Evolutionary conservation across 2,888 invertebrate genomes (phyloP).

Genomic region (Barypeithes pellucidus): DNA sequence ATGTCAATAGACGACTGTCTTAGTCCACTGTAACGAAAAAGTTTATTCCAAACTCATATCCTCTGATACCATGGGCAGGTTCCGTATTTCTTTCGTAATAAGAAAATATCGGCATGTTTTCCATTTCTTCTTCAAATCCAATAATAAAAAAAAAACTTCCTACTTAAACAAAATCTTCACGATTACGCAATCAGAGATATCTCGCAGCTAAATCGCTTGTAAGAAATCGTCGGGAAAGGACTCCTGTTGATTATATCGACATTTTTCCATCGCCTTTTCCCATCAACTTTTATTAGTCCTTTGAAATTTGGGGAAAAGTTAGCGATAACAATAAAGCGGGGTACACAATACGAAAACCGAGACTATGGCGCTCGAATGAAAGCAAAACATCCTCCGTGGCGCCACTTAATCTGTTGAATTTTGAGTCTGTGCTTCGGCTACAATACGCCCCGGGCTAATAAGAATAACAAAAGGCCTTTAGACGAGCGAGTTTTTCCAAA

Average conservation of each 20-base stretch:
- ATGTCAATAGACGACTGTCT: too few relatives aligned
- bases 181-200: constrained; percentile 44
- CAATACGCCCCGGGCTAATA: constrained; percentile 51
- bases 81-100: too few relatives aligned
- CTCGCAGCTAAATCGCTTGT: constrained; percentile 38
- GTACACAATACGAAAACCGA: constrained; percentile 41
- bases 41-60: too few relatives aligned
- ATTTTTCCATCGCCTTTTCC: constrained; percentile 49
- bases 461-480: constrained; percentile 45
- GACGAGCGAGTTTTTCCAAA: constrained; percentile 20
- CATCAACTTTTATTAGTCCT: constrained; percentile 53
- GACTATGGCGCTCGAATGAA: constrained; percentile 43
- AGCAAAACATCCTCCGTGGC: constrained; percentile 53
- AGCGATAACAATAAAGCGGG: constrained; percentile 51
- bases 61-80: too few relatives aligned
- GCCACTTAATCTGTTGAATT: constrained; percentile 55
- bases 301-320: constrained; percentile 51
- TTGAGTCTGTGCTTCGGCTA: constrained; percentile 49
- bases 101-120: not conserved
- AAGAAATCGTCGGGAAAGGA: constrained; percentile 28
- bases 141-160: constrained; percentile 21
- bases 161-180: constrained; percentile 22
- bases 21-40: too few relatives aligned
- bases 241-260: constrained; percentile 52
- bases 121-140: not conserved